Evolutionary conservation across 2,113 vertebrate species (phyloP).

Genomic region (Dissostichus mawsoni): DNA sequence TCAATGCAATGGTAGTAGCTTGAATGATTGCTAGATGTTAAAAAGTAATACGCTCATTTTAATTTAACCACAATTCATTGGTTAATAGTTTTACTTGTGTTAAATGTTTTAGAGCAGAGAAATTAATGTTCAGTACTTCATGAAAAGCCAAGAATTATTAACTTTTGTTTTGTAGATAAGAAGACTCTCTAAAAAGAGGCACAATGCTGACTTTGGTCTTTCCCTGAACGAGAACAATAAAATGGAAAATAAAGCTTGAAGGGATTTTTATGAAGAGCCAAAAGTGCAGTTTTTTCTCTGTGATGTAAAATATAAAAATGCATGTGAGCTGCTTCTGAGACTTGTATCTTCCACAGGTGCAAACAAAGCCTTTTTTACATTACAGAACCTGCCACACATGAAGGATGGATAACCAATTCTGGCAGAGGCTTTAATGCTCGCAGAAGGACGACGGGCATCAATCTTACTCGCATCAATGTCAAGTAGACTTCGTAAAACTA

Average conservation of each 20-base stretch:
- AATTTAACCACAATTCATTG: too few species aligned
- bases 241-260: slow-evolving; percentile 11
- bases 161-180: too few species aligned
- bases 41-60: neutral
- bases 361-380: slow-evolving; percentile 43
- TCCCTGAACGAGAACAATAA: slow-evolving; percentile 16
- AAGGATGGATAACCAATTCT: neutral
- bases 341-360: slow-evolving; percentile 8
- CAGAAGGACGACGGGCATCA: slow-evolving; percentile 47
- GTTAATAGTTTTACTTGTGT: too few species aligned
- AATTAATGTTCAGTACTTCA: too few species aligned
- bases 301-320: slow-evolving; percentile 35
- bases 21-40: neutral
- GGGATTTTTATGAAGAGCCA: slow-evolving; percentile 17
- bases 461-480: slow-evolving; percentile 49
- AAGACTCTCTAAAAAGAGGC: neutral
- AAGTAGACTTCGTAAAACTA: slow-evolving; percentile 22
- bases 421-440: slow-evolving; percentile 16
- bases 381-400: slow-evolving; percentile 1
- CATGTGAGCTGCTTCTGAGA: slow-evolving; percentile 1
- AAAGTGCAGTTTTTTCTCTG: neutral
- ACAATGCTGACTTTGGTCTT: slow-evolving; percentile 1
- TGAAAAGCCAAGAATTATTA: too few species aligned
- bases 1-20: neutral
- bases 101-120: too few species aligned